Evolutionary conservation across 2,797 vertebrate genomes (phyloP).

Genomic region (Triplophysa yarkandensis): DNA sequence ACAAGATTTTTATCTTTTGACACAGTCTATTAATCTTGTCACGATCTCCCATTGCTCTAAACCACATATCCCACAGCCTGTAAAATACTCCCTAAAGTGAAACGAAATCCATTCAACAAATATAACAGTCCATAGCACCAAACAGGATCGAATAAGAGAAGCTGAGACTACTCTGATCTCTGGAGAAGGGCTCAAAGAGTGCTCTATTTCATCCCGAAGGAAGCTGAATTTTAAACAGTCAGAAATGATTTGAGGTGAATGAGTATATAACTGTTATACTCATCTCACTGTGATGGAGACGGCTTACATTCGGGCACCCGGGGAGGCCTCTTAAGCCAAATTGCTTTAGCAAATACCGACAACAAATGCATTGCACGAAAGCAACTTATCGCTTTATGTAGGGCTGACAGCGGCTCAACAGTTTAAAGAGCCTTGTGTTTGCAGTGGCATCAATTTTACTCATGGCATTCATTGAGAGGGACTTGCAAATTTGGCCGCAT

Average conservation of each 20-base stretch:
- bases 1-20: slow-evolving; percentile 41
- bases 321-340: slow-evolving; percentile 34
- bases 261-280: not conserved
- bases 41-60: slow-evolving; percentile 43
- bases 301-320: not conserved
- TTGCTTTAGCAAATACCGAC: slow-evolving; percentile 17
- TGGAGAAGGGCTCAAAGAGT: not conserved
- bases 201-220: not conserved
- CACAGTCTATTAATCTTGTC: slow-evolving; percentile 53
- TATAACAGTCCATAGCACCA: slow-evolving; percentile 6
- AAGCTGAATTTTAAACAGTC: not conserved
- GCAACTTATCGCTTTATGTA: not conserved
- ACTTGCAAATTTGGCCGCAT: not conserved
- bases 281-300: not conserved
- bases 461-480: not conserved
- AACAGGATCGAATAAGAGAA: not conserved
- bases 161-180: slow-evolving; percentile 17
- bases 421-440: slow-evolving; percentile 8
- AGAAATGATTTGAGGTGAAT: not conserved
- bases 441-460: not conserved
- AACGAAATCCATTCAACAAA: slow-evolving; percentile 32
- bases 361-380: slow-evolving; percentile 28
- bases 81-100: slow-evolving; percentile 17
- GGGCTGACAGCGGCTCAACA: not conserved
- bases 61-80: slow-evolving; percentile 48